Conservation (phyloP, 2,888 invertebrate genomes). For the Carterocephalus palaemon region DNA sequence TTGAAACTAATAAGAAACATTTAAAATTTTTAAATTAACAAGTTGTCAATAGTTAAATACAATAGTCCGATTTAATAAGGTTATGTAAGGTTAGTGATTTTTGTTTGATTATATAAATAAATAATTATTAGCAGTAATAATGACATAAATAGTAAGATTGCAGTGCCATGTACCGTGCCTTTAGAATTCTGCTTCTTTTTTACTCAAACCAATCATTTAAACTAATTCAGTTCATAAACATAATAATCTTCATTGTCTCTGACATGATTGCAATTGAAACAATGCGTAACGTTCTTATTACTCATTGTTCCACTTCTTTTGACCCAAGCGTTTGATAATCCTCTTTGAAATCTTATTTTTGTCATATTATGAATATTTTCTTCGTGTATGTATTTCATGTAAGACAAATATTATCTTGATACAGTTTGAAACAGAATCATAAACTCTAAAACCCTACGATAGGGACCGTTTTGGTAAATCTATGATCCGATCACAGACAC, state of each 20-base stretch:
- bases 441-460: neutral
- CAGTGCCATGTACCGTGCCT: neutral
- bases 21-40: too few species aligned
- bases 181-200: conserved; percentile 12
- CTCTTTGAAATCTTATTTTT: neutral
- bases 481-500: neutral
- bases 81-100: too few species aligned
- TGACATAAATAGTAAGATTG: neutral
- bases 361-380: too few species aligned
- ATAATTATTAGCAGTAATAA: too few species aligned
- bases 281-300: conserved; percentile 19
- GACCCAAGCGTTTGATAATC: conserved; percentile 7
- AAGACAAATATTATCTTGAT: too few species aligned
- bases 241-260: conserved; percentile 21
- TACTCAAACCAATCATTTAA: conserved; percentile 12
- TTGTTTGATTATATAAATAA: too few species aligned
- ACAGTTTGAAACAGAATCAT: neutral
- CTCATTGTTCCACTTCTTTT: conserved; percentile 22
- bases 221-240: conserved; percentile 20
- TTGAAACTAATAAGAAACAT: too few species aligned
- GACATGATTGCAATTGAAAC: conserved; percentile 22
- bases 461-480: neutral
- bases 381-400: conserved; percentile 6
- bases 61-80: too few species aligned
- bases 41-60: too few species aligned